Conservation (phyloP, 2,113 vertebrate genomes). For the Myiopsitta monachus region DNA sequence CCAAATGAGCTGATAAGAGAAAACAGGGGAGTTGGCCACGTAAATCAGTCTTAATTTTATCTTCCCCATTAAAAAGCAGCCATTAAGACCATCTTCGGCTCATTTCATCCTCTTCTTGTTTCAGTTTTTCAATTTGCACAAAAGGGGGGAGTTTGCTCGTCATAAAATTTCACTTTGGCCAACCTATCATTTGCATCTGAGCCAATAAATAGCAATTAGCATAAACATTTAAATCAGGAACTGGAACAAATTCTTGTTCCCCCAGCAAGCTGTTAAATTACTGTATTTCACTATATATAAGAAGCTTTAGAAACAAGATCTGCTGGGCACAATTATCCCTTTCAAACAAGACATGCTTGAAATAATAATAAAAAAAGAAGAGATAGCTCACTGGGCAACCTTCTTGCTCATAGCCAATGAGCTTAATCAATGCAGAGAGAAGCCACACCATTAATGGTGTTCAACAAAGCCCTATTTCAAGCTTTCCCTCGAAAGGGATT, state of each 20-base stretch:
- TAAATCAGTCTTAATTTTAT: constrained; percentile 99
- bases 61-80: constrained; percentile 99
- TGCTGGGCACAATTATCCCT: constrained; percentile 71
- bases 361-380: constrained; percentile 44
- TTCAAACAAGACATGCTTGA: constrained; percentile 71
- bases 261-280: constrained; percentile 98
- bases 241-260: constrained; percentile 99
- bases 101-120: constrained; percentile 99
- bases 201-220: constrained; percentile 99
- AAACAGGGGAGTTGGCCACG: constrained; percentile 93
- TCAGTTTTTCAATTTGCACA: constrained; percentile 99
- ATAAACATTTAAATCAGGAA: constrained; percentile 99
- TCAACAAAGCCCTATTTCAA: constrained; percentile 16
- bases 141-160: constrained; percentile 99
- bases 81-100: constrained; percentile 99
- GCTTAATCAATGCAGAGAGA: constrained; percentile 6
- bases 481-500: constrained; percentile 9
- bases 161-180: constrained; percentile 99
- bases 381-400: constrained; percentile 1
- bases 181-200: constrained; percentile 99
- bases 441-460: neutral
- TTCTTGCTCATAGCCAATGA: constrained; percentile 30
- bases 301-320: constrained; percentile 77
- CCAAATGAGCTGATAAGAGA: constrained; percentile 98
- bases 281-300: constrained; percentile 83